Base-by-base conservation (phyloP, 2,888 invertebrate species). In the Mayetiola destructor region DNA sequence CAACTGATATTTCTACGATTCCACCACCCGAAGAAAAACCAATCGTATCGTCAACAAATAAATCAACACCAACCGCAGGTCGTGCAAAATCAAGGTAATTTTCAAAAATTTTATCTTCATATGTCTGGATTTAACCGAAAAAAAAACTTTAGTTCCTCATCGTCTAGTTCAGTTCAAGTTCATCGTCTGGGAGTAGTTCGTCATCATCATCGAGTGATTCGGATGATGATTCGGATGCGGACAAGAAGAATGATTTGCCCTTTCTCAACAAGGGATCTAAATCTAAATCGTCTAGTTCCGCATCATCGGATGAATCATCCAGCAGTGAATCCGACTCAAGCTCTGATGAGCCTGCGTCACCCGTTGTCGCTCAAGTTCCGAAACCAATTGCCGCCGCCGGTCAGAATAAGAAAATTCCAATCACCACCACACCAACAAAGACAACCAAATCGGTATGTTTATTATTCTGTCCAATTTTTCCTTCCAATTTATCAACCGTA, bases 261-360 rank as follows among this genome's bases (percentile, higher is more conserved):
- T 83, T 83, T 83, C 82, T 82, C 78, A 81, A 81, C 81, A 83
- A 81, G 82, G 82, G 77, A 76, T 79, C 81, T 66, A 73, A 78
- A 74, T 79, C 80, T 69, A 73, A 78, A 74, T 79, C 80, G 69
- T 77, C 77, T 63, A 77, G 77, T 69, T 77, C 77, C 68, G 74
- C 76, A 70, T 77, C 80, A 67, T 72, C 73, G 64, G 79, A 79
- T 73, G 79, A 79, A 68, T 77, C 80, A 36, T 62, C 63, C 23
- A 61, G 63, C 58, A 62, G 58, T 58, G 56, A 57, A 29, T 58
- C 59, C 36, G 59, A 67, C 18, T 35, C 57, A 60, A 67, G 75
- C 62, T 75, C 75, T 63, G 74, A 75, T 59, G 66, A 67, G 12
- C 68, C 69, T 20, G 68, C 68, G 12, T 20, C 20, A 21, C 48